These are phyloP conservation scores for Hydrophis major DNA, from an alignment of 2,797 vertebrate species.

Conservation along the genomic window DNA sequence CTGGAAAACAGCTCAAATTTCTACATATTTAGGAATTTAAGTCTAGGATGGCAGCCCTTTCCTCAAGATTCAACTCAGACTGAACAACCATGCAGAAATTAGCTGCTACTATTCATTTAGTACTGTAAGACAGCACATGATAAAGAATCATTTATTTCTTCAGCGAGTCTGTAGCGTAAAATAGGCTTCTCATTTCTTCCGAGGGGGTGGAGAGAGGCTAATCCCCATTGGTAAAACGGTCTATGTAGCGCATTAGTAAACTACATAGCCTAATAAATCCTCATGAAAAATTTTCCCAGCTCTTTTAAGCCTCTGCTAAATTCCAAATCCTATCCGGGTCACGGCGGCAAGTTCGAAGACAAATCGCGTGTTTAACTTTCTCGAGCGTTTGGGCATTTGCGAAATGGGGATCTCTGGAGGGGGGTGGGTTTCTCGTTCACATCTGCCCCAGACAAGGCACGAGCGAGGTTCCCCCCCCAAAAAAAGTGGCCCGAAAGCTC, in stretches of 20 bases:
- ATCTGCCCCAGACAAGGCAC: not conserved
- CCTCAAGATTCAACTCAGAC: not conserved
- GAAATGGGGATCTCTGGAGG: not conserved
- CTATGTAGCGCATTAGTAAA: not conserved
- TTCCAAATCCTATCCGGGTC: slow-evolving; percentile 26
- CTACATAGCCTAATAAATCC: not conserved
- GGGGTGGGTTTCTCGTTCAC: not conserved
- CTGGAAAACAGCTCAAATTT: not conserved
- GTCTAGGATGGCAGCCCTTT: not conserved
- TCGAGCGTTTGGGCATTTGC: not conserved
- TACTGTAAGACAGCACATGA: not conserved
- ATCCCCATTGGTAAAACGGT: not conserved
- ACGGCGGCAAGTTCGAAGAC: not conserved
- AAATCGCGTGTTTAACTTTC: not conserved
- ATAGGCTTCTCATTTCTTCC: not conserved
- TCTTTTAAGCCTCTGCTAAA: slow-evolving; percentile 17
- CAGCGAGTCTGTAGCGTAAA: not conserved
- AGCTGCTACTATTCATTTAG: not conserved
- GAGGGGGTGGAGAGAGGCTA: not conserved
- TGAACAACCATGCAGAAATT: not conserved
- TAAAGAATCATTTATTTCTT: not conserved
- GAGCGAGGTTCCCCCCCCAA: not conserved
- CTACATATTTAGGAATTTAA: not conserved
- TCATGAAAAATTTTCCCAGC: not conserved
- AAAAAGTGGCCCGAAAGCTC: not conserved